Evolutionary conservation across 2,888 invertebrate species (phyloP), one percentile per base, ranked within the genome.

Genomic region (Neria commutata): DNA sequence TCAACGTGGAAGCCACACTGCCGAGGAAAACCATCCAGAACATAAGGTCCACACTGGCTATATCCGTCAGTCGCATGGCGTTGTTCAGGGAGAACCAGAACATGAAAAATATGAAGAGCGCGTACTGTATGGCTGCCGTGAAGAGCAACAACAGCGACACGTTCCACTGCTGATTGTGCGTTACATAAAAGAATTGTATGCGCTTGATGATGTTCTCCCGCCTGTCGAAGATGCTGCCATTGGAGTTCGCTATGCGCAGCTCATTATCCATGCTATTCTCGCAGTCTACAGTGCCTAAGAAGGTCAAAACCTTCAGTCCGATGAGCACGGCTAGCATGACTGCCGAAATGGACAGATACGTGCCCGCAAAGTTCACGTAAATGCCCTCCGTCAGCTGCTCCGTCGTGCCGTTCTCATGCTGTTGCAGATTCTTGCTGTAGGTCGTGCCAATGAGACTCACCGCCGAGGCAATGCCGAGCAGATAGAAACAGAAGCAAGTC

Each of bases 131-230:
- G 8, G 76, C 72, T 52, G 77, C 79, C 40, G 69, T 66, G 25
- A 79, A 77, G 11, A 79, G 63, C 8, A 79, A 58, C 46, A 79
- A 57, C 2, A 77, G 57, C 17, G 72, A 74, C 5, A 79, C 67
- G 37, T 73, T 72, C 79, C 78, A 79, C 58, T 76, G 78, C 51
- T 75, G 75, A 49, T 75, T 74, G 57, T 74, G 77, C 23, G 77
- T 79, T 16, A 79, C 74, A 60, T 79, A 79, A 59, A 79, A 78
- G 65, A 79, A 79, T 58, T 76, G 68, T 42, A 78, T 71, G 4
- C 70, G 70, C 57, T 76, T 76, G 33, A 79, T 76, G 3, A 79
- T 68, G 1, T 76, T 73, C 40, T 68, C 59, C 1, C 79, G 72
- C 2, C 65, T 58, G 61, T 79, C 78, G 51, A 79, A 79, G n/a